Evolutionary conservation across 2,797 vertebrate genomes (phyloP), one percentile per base, ranked within the genome.

Genomic region (Oceanodroma leucorhoa): DNA sequence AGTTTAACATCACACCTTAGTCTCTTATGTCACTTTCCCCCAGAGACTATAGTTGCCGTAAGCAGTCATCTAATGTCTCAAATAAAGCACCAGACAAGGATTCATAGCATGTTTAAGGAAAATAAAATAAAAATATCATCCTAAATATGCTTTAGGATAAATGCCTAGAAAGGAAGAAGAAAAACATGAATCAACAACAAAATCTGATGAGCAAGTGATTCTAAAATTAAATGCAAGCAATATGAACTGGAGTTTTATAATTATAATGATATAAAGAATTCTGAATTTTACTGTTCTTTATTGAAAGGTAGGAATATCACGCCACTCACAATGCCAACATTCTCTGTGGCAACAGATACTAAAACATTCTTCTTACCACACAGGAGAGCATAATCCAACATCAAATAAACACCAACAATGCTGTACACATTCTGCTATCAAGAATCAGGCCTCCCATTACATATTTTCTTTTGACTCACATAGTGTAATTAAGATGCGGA

Each of bases 301-400:
- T 36, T 91, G 60, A 77, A 95, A 78, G 46, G 38, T 70, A 83
- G 51, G 64, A 79, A 27, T 93, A 45, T 38, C 29, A 3, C 64
- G 30, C 38, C 6, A 1, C 82, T 90, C 54, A 64, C 36, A 20
- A n/a, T 57, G 26, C 48, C 17, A 83, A 66, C 34, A 8, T 87
- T 97, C 62, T 89, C 92, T 96, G 81, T 94, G 78, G 83, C 57
- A 96, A 94, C 89, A 82, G 29, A 71, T 87, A 73, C 21, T 87
- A 94, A 87, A 91, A 76, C 43, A 84, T 77, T 80, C 76, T 81
- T 96, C 41, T 45, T 83, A 9, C 45, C 36, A 27, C 66, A 79
- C 36, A 30, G 45, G 60, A 70, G 46, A 90, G 30, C 30, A 58
- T 75, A 81, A 88, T 90, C 41, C 46, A 81, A 46, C 34, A 45